These are phyloP conservation scores for Microtus montanus DNA, from an alignment of 2,113 vertebrate genomes.

Conservation along the genomic window DNA sequence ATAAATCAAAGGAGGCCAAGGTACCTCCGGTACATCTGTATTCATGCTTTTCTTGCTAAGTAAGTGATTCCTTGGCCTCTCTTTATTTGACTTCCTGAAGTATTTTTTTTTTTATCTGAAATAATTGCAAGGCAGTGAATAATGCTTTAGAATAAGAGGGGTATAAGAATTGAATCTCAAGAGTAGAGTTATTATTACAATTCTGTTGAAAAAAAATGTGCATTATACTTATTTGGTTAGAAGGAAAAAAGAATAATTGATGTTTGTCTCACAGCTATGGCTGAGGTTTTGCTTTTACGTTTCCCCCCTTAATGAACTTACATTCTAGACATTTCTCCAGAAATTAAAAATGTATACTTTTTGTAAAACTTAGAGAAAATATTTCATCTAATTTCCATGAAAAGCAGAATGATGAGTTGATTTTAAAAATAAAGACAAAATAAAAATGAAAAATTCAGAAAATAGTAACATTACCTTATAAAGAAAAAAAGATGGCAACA, in stretches of 20 bases:
- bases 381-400: background rate
- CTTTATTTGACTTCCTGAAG: slow-evolving; percentile 66
- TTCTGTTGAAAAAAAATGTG: slow-evolving; percentile 38
- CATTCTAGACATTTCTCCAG: slow-evolving; percentile 9
- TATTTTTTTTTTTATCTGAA: slow-evolving; percentile 57
- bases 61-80: slow-evolving; percentile 71
- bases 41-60: slow-evolving; percentile 54
- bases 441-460: slow-evolving; percentile 25
- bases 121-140: slow-evolving; percentile 66
- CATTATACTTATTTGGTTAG: slow-evolving; percentile 53
- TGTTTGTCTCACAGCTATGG: slow-evolving; percentile 28
- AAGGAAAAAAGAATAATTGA: slow-evolving; percentile 2
- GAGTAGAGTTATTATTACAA: slow-evolving; percentile 36
- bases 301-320: background rate
- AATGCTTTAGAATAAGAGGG: slow-evolving; percentile 55
- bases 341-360: background rate
- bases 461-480: background rate
- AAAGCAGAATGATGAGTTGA: background rate
- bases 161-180: slow-evolving; percentile 21
- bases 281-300: background rate
- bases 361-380: background rate
- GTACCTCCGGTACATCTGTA: slow-evolving; percentile 67
- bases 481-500: background rate
- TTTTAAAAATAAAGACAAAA: background rate
- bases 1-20: slow-evolving; percentile 67